Conservation (phyloP, 2,797 vertebrate species). For the Halcyon chelicuti region DNA sequence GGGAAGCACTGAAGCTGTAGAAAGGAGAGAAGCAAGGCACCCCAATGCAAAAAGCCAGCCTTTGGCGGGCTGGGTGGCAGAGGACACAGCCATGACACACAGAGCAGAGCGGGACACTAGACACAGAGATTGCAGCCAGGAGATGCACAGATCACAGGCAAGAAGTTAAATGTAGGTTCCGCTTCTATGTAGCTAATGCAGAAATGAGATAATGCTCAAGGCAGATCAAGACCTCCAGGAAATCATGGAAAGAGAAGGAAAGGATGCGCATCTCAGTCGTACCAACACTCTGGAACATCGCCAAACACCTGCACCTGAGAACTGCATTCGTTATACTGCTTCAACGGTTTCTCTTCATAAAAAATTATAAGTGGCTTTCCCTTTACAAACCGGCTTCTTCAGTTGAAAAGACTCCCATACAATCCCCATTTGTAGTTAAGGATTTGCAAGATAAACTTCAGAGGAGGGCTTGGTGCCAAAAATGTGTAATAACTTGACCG, state of each 20-base stretch:
- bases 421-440: neutral
- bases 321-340: neutral
- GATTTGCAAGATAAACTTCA: neutral
- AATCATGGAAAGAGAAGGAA: neutral
- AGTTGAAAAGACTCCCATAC: neutral
- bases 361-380: neutral
- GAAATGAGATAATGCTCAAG: neutral
- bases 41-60: neutral
- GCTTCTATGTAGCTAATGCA: neutral
- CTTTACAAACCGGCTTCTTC: neutral
- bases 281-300: neutral
- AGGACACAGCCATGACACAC: neutral
- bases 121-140: neutral
- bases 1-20: rapidly evolving
- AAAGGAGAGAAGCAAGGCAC: neutral
- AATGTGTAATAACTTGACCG: neutral
- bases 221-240: neutral
- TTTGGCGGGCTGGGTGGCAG: too few species aligned
- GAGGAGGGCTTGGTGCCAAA: neutral
- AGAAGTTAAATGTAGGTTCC: neutral
- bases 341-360: neutral
- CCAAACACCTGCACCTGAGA: neutral
- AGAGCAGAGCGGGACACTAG: neutral
- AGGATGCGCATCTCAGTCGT: neutral
- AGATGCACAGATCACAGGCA: neutral